phyloP scores from a whole-genome alignment of 2,888 invertebrate genomes.

The Girardia tigrina region DNA sequence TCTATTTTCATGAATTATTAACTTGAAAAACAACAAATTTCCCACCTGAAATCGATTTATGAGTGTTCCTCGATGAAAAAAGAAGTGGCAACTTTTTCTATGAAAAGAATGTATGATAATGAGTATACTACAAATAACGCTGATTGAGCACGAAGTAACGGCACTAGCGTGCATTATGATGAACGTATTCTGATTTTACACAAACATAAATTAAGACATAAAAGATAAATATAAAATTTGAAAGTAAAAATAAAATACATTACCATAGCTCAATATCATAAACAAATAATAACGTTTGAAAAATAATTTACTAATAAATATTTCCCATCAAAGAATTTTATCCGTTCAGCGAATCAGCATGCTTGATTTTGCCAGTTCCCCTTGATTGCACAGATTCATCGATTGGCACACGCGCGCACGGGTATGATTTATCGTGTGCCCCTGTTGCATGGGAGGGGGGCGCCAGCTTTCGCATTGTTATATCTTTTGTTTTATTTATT shows the following conservation, averaged over 20 bases:
- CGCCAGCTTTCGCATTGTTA: too few species aligned
- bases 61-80: not conserved
- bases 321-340: not conserved
- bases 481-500: too few species aligned
- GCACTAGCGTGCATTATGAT: not conserved
- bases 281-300: not conserved
- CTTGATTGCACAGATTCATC: not conserved
- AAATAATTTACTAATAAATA: not conserved
- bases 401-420: too few species aligned
- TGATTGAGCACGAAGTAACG: not conserved
- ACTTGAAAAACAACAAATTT: not conserved
- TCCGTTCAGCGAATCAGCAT: slow-evolving; percentile 10
- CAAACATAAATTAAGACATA: not conserved
- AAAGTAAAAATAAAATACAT: not conserved
- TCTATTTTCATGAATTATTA: not conserved
- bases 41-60: not conserved
- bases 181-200: not conserved
- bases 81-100: not conserved
- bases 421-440: too few species aligned
- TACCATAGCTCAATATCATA: not conserved
- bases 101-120: slow-evolving; percentile 10
- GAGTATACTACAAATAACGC: not conserved
- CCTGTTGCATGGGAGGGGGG: too few species aligned
- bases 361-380: slow-evolving; percentile 3
- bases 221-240: not conserved